Percentiles rank a stretch among this genome's conserved stretches.
Conservation (phyloP, 2,797 vertebrate genomes). For the Alauda arvensis region DNA sequence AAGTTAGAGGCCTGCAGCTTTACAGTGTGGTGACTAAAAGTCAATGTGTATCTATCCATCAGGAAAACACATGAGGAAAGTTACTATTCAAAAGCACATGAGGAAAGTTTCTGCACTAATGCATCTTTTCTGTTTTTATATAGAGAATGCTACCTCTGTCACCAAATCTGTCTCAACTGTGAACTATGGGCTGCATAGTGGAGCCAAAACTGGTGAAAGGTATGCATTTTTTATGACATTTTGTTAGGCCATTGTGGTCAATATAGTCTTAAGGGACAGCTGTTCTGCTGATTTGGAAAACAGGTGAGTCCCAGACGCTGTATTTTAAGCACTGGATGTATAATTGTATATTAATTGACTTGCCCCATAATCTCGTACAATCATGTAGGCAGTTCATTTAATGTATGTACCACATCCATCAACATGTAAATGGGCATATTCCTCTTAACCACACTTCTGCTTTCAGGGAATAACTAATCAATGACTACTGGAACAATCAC, state of each 20-base stretch:
- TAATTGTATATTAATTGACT: background rate
- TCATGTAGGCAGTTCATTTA: background rate
- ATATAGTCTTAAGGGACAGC: background rate
- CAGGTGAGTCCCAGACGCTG: background rate
- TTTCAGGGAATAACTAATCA: background rate
- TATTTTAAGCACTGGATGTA: background rate
- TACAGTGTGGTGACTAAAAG: background rate
- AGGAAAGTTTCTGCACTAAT: background rate
- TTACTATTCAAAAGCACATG: background rate
- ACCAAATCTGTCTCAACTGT: conserved; percentile 73
- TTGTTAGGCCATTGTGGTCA: background rate
- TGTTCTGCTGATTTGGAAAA: background rate
- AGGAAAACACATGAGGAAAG: background rate
- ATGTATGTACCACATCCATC: background rate
- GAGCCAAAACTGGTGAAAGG: conserved; percentile 49
- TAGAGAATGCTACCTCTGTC: conserved; percentile 73
- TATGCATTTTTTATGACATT: background rate
- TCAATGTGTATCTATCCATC: fast-evolving
- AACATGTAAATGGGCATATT: background rate
- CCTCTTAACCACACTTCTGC: background rate
- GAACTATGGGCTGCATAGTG: conserved; percentile 38
- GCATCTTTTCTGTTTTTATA: background rate
- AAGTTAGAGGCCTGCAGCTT: background rate
- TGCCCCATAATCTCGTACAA: background rate
- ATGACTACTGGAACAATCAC: background rate